Conservation (phyloP, 2,113 vertebrate genomes). For the Hiodon tergisus region DNA sequence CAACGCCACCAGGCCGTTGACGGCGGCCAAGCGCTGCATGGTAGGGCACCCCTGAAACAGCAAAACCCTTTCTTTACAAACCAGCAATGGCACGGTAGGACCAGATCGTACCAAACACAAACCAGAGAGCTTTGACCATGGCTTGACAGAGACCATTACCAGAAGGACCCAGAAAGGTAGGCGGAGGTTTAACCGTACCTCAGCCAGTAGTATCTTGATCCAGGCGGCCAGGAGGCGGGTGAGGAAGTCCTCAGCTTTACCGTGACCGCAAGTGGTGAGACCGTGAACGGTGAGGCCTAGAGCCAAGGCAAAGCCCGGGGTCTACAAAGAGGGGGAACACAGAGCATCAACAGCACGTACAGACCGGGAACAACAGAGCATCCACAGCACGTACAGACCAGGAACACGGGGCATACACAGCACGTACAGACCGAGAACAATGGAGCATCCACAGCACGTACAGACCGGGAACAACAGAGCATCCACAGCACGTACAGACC, state of each 20-base stretch:
- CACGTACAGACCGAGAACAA: no score
- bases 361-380: background rate
- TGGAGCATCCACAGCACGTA: no score
- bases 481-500: no score
- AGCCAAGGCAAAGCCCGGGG: conserved; percentile 85
- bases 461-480: no score
- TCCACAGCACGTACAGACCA: background rate
- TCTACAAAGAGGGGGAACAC: conserved; percentile 55
- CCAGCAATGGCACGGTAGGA: no score
- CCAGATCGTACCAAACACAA: background rate
- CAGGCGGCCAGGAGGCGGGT: conserved; percentile 77
- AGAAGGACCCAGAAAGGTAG: no score
- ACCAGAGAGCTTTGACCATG: no score
- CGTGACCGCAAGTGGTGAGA: conserved; percentile 78
- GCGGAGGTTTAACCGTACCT: conserved; percentile 58
- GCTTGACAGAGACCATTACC: no score
- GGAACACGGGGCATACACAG: no score
- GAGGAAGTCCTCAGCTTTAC: conserved; percentile 81
- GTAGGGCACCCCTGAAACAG: conserved; percentile 78
- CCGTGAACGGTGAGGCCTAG: conserved; percentile 79
- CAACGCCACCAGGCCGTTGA: conserved; percentile 79
- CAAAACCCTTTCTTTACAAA: background rate
- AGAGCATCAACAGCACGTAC: background rate
- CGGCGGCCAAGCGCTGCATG: conserved; percentile 88
- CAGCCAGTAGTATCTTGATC: conserved; percentile 78